Evolutionary conservation across 2,888 invertebrate species (phyloP), one percentile per base, ranked within the genome.

Genomic region (Tetragnatha montana): DNA sequence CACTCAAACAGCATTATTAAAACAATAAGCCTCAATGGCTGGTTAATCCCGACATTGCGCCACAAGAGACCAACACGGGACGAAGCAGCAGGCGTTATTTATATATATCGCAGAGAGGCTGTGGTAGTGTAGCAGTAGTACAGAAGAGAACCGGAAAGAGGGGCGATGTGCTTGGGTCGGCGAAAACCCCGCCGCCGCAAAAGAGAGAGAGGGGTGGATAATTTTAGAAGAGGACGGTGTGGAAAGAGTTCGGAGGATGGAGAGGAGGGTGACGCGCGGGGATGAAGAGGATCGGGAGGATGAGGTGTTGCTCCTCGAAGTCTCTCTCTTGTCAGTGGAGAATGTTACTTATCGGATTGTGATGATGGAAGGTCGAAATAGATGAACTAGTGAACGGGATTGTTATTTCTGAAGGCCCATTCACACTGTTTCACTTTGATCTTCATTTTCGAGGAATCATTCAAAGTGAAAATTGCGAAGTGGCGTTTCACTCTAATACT

Each of bases 191-290:
- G 17, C 60, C 60, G 17, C 60, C n/a, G n/a, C n/a, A n/a, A n/a
- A 10, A 60, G 60, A 49, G 80, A 8, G 12, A 21, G 70, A 22
- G 19, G 70, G 8, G 49, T 35, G 50, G 81, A 35, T 81, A 81
- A 69, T 47, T 81, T 81, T 81, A 81, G 81, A 22, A 47, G 14
- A 49, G 69, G 69, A 10, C 8, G 0, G 60, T 60, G 60, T 1
- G 60, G 4, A 17, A 10, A 60, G 60, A 0, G 7, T 10, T 60
- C 60, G 17, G 60, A 60, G 14, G 12, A 12, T 60, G 60, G 6
- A 60, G 60, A 60, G 10, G 60, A 60, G 14, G 17, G 60, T 10
- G 17, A 60, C 60, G 35, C 35, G 35, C 35, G 35, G 35, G 35
- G 35, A 35, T 35, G 35, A 35, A 35, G 35, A 35, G 35, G 35